Evolutionary conservation across 2,888 invertebrate species (phyloP).

Genomic region (Synergus itoensis): DNA sequence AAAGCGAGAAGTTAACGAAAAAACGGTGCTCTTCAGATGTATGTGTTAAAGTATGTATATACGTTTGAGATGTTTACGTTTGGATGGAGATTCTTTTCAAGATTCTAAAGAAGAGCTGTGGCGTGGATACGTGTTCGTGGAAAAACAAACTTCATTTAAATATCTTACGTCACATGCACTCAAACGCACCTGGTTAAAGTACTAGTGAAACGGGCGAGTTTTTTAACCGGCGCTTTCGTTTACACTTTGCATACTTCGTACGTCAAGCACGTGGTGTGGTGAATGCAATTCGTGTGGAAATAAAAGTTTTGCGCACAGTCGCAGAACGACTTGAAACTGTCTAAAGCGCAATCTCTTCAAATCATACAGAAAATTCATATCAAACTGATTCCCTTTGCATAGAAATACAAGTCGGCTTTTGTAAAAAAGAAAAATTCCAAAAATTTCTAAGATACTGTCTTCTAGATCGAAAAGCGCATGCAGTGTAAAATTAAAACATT

Average conservation of each 20-base stretch:
- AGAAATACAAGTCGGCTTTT: not conserved
- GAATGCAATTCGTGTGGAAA: slow-evolving; percentile 35
- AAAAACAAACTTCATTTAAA: slow-evolving; percentile 53
- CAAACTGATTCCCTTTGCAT: not conserved
- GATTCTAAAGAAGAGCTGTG: slow-evolving; percentile 34
- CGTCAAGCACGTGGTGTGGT: slow-evolving; percentile 37
- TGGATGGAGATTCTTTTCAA: slow-evolving; percentile 36
- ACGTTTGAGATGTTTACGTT: slow-evolving; percentile 10
- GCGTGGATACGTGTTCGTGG: slow-evolving; percentile 14
- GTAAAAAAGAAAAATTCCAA: not conserved
- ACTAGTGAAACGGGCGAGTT: slow-evolving; percentile 27
- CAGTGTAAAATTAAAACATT: slow-evolving; percentile 32
- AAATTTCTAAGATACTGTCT: not conserved
- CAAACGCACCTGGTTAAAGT: slow-evolving; percentile 11
- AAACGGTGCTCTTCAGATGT: not conserved
- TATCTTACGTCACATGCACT: slow-evolving; percentile 45
- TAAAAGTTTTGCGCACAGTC: slow-evolving; percentile 31
- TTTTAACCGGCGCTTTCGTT: slow-evolving; percentile 35
- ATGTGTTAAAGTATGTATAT: slow-evolving; percentile 2
- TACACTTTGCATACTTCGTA: slow-evolving; percentile 39
- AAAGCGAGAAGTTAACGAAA: slow-evolving; percentile 4
- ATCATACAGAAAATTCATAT: not conserved
- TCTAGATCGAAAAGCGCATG: not conserved
- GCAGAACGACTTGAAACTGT: slow-evolving; percentile 12
- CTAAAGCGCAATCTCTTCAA: slow-evolving; percentile 13